These are phyloP conservation scores for Aselliscus stoliczkanus DNA, from an alignment of 2,797 vertebrate genomes.

Conservation along the genomic window DNA sequence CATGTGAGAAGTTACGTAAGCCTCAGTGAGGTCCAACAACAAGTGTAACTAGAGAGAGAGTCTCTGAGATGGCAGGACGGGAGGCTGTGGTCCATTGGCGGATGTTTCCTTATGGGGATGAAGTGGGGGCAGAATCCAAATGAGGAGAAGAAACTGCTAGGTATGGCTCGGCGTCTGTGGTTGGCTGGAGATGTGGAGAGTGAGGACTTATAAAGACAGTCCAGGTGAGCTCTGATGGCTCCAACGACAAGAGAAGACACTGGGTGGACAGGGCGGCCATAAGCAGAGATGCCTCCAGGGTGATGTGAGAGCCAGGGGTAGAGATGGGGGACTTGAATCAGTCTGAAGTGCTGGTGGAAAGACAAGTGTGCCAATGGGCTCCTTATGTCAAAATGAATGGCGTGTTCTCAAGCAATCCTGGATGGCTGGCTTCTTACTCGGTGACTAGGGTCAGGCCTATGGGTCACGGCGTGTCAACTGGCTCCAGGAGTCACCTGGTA, in stretches of 20 bases:
- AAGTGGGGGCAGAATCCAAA: no score
- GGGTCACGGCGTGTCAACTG: accelerated
- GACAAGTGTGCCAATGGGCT: no score
- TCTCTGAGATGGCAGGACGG: not conserved
- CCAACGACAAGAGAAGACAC: accelerated
- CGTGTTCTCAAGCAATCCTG: accelerated
- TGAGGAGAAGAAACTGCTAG: not conserved
- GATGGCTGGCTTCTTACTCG: accelerated
- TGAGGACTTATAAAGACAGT: no score
- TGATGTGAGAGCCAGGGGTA: accelerated
- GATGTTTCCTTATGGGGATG: accelerated
- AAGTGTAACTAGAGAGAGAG: accelerated
- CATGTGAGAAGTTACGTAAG: accelerated
- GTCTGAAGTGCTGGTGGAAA: accelerated
- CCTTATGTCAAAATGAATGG: no score
- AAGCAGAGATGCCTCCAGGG: no score
- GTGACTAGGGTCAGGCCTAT: not conserved
- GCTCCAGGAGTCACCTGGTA: accelerated
- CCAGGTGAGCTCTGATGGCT: accelerated
- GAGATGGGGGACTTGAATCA: not conserved
- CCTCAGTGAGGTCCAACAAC: not conserved
- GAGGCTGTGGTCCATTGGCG: not conserved
- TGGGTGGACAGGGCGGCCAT: accelerated
- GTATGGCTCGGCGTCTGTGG: not conserved
- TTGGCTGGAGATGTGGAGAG: not conserved